A percentile compares a stretch with the other conserved stretches of the same genome.
phyloP scores from a whole-genome alignment of 2,888 invertebrate species.

The Hydrotaea diabolus region DNA sequence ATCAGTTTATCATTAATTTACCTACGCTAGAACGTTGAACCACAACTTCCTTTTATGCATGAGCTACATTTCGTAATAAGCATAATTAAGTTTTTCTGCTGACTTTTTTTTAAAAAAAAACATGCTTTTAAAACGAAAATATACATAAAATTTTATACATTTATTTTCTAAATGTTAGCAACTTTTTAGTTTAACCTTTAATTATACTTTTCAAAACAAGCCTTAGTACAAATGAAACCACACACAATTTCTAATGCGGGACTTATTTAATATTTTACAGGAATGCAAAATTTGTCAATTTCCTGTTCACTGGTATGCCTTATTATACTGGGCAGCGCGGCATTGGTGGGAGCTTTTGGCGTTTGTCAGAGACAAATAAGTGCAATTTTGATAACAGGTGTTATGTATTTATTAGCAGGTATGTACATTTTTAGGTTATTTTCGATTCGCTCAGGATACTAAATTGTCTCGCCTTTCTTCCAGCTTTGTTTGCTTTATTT shows the following conservation, averaged over 20 bases:
- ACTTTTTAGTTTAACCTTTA: too few relatives aligned
- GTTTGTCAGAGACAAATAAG: constrained; percentile 95
- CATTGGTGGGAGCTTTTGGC: constrained; percentile 93
- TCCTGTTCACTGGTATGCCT: constrained; percentile 96
- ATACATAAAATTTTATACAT: not conserved
- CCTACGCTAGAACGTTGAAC: too few relatives aligned
- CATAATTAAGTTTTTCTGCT: too few relatives aligned
- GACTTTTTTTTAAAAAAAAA: not conserved
- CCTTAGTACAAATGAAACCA: not conserved
- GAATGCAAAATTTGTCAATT: constrained; percentile 97
- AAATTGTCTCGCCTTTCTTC: constrained; percentile 62
- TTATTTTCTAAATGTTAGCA: not conserved
- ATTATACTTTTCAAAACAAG: constrained; percentile 19
- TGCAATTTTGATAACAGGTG: constrained; percentile 95
- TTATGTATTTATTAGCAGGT: constrained; percentile 96
- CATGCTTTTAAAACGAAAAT: not conserved
- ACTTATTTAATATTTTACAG: constrained; percentile 81
- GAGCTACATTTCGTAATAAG: too few relatives aligned
- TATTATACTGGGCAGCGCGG: constrained; percentile 92
- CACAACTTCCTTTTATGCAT: too few relatives aligned
- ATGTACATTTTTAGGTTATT: constrained; percentile 73
- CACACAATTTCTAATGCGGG: not conserved
- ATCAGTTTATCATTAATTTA: too few relatives aligned
- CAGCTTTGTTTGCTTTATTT: constrained; percentile 95
- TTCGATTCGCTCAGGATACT: too few relatives aligned